Evolutionary conservation across 1,140 invertebrate genomes (phyloP), one percentile per base, ranked within the genome.

Genomic region (Gonioctena quinquepunctata): DNA sequence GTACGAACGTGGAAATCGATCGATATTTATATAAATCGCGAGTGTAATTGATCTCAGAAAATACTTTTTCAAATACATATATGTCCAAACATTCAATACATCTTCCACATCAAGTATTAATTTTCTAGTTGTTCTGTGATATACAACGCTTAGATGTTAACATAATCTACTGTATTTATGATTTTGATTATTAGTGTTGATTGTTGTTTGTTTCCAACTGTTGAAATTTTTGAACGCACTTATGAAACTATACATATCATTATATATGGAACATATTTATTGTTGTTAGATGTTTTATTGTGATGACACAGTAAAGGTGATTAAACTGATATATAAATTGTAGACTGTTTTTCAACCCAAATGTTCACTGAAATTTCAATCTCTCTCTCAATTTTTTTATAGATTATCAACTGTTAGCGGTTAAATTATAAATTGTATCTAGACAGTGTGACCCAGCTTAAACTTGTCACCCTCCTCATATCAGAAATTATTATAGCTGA

Each of bases 91-190:
- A 56, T 11, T 11, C 13, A 18, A 19, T 28, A 61, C 18, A 26
- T 61, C 18, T 11, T 33, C 21, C 62, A 21, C 28, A 49, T 50
- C 33, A 22, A 65, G 62, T 65, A 65, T 65, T 65, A 62, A 42
- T 49, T 71, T 68, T 57, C 26, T 73, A 73, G 71, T 69, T 73
- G 59, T 73, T 54, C 68, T 73, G 71, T 73, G 68, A 73, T 73
- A 70, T 26, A 42, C 60, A 64, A 70, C 56, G 63, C 65, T 72
- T 72, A 72, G 21, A 48, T 33, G 28, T 18, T 42, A 7, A 48
- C 28, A 28, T 23, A 19, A n/a, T 18, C 13, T 25, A 49, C 13
- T 66, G 16, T n/a, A 42, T 42, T 42, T 42, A 13, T 42, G 13
- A 42, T 42, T 68, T 68, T 61, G 2, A 22, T 61, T 66, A 16